phyloP scores from a whole-genome alignment of 2,113 vertebrate genomes.

The Alethe diademata region DNA sequence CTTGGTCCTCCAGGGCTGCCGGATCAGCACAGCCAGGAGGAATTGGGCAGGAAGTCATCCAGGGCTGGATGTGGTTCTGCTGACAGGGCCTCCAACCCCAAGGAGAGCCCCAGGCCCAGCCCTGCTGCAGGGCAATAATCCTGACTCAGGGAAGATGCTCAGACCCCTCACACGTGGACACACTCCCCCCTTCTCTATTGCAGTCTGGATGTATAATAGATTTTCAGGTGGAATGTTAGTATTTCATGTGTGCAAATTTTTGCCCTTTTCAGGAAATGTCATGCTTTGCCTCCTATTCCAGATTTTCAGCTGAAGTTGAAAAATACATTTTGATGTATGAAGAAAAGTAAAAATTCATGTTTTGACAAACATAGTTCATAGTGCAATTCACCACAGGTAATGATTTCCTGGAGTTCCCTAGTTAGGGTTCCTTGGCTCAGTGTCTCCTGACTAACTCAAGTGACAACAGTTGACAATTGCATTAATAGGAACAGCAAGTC shows the following conservation, averaged over 20 bases:
- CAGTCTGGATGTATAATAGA: neutral
- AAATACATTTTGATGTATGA: neutral
- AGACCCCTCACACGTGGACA: rapidly evolving
- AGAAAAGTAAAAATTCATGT: rapidly evolving
- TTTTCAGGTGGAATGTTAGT: neutral
- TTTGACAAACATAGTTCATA: neutral
- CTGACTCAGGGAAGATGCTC: neutral
- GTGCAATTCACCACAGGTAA: neutral
- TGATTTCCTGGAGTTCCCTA: neutral
- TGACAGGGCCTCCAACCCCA: no score
- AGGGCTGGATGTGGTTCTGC: neutral
- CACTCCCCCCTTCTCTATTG: neutral
- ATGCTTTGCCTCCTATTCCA: neutral
- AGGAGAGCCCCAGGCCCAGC: neutral
- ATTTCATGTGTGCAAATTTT: neutral
- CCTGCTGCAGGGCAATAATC: neutral
- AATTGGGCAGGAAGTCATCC: neutral
- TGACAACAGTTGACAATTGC: neutral
- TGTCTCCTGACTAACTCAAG: neutral
- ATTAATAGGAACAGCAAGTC: neutral
- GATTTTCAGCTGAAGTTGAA: neutral
- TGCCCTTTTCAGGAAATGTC: neutral
- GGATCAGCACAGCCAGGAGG: neutral
- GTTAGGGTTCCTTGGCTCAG: neutral
- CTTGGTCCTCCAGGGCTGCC: rapidly evolving